Conservation (phyloP, 1,140 invertebrate species). For the Drosophila burlai region DNA sequence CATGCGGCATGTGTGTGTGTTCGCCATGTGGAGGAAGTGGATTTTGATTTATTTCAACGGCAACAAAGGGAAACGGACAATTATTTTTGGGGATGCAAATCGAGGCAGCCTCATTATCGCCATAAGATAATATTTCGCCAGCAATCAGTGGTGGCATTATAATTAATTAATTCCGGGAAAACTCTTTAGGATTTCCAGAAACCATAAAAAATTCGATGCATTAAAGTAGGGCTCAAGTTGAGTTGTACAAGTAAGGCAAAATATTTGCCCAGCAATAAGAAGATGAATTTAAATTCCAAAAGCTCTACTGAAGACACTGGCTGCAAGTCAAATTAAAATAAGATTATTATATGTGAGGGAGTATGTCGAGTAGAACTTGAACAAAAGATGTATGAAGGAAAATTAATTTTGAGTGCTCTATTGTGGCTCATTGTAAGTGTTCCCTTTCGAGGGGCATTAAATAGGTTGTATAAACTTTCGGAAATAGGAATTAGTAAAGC, state of each 20-base stretch:
- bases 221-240: too few species aligned
- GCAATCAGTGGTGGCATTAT: constrained; percentile 5
- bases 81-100: constrained; percentile 37
- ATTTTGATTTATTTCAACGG: constrained; percentile 63
- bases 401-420: background rate
- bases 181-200: background rate
- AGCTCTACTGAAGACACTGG: background rate
- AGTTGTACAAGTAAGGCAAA: background rate
- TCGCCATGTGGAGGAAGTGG: constrained; percentile 3
- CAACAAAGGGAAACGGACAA: constrained; percentile 23
- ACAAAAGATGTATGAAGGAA: background rate
- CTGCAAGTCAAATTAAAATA: background rate
- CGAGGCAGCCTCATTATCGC: constrained; percentile 25
- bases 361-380: background rate
- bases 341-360: background rate
- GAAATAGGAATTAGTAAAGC: background rate
- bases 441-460: background rate
- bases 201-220: background rate
- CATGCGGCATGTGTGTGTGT: background rate
- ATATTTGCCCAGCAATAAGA: background rate
- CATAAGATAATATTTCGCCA: constrained; percentile 5
- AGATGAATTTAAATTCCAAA: background rate
- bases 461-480: background rate
- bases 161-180: constrained; percentile 34
- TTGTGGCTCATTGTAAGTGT: background rate